Evolutionary conservation across 2,797 vertebrate species (phyloP).

Genomic region (Anguilla pacifica): DNA sequence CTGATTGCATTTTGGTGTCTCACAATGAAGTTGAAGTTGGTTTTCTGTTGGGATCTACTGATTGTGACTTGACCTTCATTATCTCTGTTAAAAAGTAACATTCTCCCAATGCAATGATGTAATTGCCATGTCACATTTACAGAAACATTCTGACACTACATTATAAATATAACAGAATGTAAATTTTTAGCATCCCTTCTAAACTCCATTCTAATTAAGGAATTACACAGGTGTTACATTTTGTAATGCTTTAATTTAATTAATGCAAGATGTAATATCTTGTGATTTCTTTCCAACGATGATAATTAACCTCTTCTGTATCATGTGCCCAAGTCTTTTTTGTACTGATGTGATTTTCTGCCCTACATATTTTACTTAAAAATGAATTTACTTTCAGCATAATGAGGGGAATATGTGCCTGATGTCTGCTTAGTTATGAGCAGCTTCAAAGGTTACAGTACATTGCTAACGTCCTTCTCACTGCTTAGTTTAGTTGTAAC

Average conservation of each 20-base stretch:
- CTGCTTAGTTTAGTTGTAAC: neutral
- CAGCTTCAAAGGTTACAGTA: neutral
- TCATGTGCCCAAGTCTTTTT: neutral
- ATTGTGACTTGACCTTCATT: neutral
- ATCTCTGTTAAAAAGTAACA: neutral
- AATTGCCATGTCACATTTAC: neutral
- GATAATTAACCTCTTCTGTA: neutral
- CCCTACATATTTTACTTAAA: neutral
- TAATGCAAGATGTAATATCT: neutral
- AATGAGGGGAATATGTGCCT: neutral
- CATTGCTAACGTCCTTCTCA: neutral
- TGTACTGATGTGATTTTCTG: neutral
- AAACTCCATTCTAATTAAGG: neutral
- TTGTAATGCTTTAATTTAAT: neutral
- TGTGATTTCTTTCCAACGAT: neutral
- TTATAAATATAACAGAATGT: conserved; percentile 1
- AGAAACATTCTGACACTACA: neutral
- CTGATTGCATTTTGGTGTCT: neutral
- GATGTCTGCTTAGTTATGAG: neutral
- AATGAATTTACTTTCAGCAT: neutral
- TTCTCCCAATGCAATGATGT: neutral
- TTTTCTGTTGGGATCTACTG: neutral
- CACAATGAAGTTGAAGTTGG: neutral
- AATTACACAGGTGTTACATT: neutral
- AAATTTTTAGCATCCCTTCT: neutral